Evolutionary conservation across 1,140 invertebrate genomes (phyloP), one percentile per base, ranked within the genome.

Genomic region (Solenopsis fugax): DNA sequence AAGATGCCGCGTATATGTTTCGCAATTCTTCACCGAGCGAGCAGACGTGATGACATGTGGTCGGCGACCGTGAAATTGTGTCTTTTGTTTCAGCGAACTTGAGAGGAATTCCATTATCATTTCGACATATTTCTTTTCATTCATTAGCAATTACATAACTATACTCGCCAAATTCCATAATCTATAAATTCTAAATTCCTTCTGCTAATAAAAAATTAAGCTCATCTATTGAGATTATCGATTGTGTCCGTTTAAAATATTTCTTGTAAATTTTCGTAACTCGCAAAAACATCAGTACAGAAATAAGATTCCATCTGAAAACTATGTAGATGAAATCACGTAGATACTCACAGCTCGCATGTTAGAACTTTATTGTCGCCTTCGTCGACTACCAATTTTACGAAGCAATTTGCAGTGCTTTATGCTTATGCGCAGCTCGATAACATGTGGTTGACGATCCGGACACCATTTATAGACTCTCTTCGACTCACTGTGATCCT

Each of bases 391-490:
- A 81, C 50, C 64, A 81, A 81, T 81, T 81, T 81, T 50, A 29
- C 52, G 58, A 88, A 34, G 65, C 54, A 76, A 73, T 84, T 84
- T 50, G 85, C 77, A 50, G 48, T 88, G 67, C 50, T 90, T 80
- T 72, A 64, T 73, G 58, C 65, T 69, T 76, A 69, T 81, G 85
- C 65, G 18, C 62, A 52, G 34, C 21, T 18, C 76, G 89, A 88
- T 90, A 89, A 90, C 88, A 88, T 90, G 86, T 85, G 88, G 88
- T 76, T 81, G 45, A 76, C 45, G 89, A 80, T 87, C 81, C 24
- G 67, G 10, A 52, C 45, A 71, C 18, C 37, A 29, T 80, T 88
- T 89, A 90, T 50, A 77, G 50, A 84, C 58, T 29, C 65, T 9
- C n/a, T 50, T 29, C 21, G 34, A 7, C 29, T 41, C 71, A 48